Evolutionary conservation across 2,113 vertebrate species (phyloP), one percentile per base, ranked within the genome.

Genomic region (Pandion haliaetus): DNA sequence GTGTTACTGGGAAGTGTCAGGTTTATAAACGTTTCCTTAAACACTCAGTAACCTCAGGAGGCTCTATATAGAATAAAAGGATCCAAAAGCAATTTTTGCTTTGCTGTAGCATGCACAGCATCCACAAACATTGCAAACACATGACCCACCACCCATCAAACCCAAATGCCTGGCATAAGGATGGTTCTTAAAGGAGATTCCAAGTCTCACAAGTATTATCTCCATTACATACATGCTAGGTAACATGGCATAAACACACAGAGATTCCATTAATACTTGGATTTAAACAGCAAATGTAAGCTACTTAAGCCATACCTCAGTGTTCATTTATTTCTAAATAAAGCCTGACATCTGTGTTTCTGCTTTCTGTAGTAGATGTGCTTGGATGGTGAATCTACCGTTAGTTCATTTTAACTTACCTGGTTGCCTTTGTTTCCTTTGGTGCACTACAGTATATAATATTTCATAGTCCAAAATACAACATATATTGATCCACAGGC

Each of bases 401-500:
- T 12, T 26, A 79, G 62, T 16, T 42, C 45, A 32, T 36, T 70
- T 44, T 31, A 55, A 96, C 94, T 93, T 90, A 96, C 93, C 97
- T 80, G 80, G 25, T 12, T 67, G 77, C 77, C 57, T 52, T 0
- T 8, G 40, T 8, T 49, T 65, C 44, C 73, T 84, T 77, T 34
- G 45, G 38, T 28, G 81, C 8, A 14, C 47, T 65, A 82, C 74
- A 90, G 25, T 2, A 80, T 3, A 12, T 8, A 14, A 7, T 8
- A 42, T 34, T 87, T 38, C 34, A 10, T 1, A 84, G 34, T 45
- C 67, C 65, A 47, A 29, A 38, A 34, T 24, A 80, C 45, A 90
- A 65, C 23, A 80, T 5, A 9, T 8, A 72, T 4, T 38, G 59
- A 63, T 57, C 74, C 78, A 88, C 66, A 72, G 54, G 13, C 32